A percentile compares a stretch with the other conserved stretches of the same genome.
Evolutionary conservation across 2,888 invertebrate genomes (phyloP).

Genomic region (Nomada goodeniana): DNA sequence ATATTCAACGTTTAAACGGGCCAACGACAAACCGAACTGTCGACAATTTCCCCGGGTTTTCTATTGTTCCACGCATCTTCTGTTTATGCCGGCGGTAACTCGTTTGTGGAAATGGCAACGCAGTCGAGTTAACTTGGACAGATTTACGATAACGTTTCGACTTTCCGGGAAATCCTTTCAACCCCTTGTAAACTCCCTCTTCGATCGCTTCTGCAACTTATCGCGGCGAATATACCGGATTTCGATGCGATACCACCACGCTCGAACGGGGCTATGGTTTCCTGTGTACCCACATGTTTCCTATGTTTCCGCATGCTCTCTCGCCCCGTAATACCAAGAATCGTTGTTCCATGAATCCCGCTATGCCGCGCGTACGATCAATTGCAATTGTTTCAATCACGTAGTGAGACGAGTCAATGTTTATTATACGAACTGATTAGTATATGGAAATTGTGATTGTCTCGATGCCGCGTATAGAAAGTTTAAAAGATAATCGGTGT

Average conservation of each 20-base stretch:
- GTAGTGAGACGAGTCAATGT: no score
- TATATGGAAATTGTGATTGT: no score
- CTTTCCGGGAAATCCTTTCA: slow-evolving; percentile 19
- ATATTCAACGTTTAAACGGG: slow-evolving; percentile 11
- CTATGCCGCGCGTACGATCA: background rate
- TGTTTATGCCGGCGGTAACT: slow-evolving; percentile 17
- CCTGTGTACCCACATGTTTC: background rate
- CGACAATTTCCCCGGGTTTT: slow-evolving; percentile 8
- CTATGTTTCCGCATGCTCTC: background rate
- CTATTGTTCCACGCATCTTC: slow-evolving; percentile 34
- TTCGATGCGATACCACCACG: background rate
- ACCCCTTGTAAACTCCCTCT: slow-evolving; percentile 6
- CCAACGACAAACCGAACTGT: slow-evolving; percentile 3
- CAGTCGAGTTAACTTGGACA: slow-evolving; percentile 7
- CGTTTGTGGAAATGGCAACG: slow-evolving; percentile 21
- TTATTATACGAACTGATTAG: no score
- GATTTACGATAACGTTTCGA: slow-evolving; percentile 41
- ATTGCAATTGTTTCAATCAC: background rate
- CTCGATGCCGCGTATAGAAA: no score
- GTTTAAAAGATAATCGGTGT: background rate
- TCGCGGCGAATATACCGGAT: background rate
- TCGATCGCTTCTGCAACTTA: background rate
- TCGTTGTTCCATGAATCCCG: background rate
- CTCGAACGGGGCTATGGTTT: background rate
- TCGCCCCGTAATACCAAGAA: background rate